Evolutionary conservation across 2,888 invertebrate genomes (phyloP).

Genomic region (Ctena decussata): DNA sequence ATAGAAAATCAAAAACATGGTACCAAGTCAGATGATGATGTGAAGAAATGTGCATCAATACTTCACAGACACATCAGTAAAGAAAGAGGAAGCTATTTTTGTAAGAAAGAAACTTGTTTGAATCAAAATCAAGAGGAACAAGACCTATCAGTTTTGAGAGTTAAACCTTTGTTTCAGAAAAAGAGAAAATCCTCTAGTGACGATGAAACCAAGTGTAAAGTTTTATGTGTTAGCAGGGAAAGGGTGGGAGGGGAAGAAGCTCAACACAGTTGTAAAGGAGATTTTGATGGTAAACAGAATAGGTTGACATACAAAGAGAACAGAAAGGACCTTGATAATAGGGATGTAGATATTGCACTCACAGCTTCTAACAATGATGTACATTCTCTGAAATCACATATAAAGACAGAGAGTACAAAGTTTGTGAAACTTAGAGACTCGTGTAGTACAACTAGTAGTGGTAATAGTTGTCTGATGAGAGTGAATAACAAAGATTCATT

Average conservation of each 20-base stretch:
- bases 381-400: not conserved
- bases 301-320: no score
- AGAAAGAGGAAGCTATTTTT: slow-evolving; percentile 38
- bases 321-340: no score
- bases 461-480: not conserved
- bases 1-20: no score
- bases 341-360: no score
- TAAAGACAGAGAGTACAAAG: not conserved
- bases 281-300: no score
- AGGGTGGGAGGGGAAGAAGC: not conserved
- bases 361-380: no score
- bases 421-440: no score
- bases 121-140: not conserved
- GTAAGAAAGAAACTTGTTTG: slow-evolving; percentile 26
- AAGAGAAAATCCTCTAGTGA: not conserved
- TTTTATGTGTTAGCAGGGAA: not conserved
- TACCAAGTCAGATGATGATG: no score
- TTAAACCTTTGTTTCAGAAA: not conserved
- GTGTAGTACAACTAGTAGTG: not conserved
- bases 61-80: slow-evolving; percentile 36
- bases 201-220: not conserved
- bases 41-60: not conserved
- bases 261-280: no score
- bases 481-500: slow-evolving; percentile 21
- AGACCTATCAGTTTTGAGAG: not conserved